Base-by-base conservation (phyloP, 2,113 vertebrate species). In the Solenodon paradoxus region DNA sequence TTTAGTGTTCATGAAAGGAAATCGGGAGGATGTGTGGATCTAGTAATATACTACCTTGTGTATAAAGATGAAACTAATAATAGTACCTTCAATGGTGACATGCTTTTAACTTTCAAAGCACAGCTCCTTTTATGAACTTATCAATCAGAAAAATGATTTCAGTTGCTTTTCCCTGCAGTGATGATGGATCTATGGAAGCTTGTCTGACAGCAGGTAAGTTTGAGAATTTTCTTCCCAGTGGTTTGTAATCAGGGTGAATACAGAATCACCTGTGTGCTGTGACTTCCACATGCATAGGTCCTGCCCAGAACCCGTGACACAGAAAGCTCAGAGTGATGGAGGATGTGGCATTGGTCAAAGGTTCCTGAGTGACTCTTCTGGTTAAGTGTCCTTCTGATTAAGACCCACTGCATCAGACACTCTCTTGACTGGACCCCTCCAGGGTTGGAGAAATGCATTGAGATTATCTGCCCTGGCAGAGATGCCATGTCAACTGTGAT, bases 1-100 rank as follows among this genome's bases (percentile, higher is more conserved):
- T 32, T 88, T 28, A 92, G 32, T 79, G 45, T 69, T 92, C 79
- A 49, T 81, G 66, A 96, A 92, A 95, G 86, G n/a, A 95, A 91
- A 47, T 15, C 40, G 84, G 72, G 49, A 63, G 71, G 49, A 69
- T 51, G 3, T 93, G 17, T 81, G 32, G 3, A 38, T 72, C 93
- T 97, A 82, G 94, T 88, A 74, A 90, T 95, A 90, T 30, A 69
- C 59, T 42, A 72, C 45, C 40, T 87, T 85, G 61, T 55, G 49
- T 49, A n/a, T 77, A 38, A 92, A 93, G 87, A 81, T 63, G 38
- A 92, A 92, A 92, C 15, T 40, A 59, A 15, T 78, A 63, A 16
- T 72, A 28, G 45, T 72, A 45, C 30, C 38, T 83, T 95, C 53
- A 30, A 3, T 32, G 22, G 51, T 66, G 28, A 78, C 75, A 88